phyloP scores from a whole-genome alignment of 2,113 vertebrate genomes.

The Nymphicus hollandicus region DNA sequence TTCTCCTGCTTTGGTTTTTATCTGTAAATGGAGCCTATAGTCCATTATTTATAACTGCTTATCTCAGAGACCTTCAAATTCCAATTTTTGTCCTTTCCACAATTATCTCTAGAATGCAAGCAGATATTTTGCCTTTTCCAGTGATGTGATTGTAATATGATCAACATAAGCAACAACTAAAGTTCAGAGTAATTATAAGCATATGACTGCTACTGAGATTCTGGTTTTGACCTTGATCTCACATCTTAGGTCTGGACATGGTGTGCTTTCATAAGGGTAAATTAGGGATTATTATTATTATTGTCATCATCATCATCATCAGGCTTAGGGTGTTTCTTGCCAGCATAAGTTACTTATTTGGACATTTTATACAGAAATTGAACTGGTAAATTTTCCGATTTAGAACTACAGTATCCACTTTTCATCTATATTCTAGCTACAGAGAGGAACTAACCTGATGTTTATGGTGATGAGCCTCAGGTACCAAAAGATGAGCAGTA shows the following conservation, averaged over 20 bases:
- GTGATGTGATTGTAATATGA: neutral
- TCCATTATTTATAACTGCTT: constrained; percentile 21
- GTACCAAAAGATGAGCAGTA: neutral
- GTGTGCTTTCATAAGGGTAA: neutral
- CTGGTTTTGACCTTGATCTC: constrained; percentile 14
- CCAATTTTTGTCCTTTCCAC: neutral
- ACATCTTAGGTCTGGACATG: neutral
- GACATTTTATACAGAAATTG: neutral
- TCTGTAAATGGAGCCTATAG: neutral
- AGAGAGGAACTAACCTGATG: neutral
- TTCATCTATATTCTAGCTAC: neutral
- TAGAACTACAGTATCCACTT: neutral
- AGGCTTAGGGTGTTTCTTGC: neutral
- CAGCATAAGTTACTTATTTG: neutral
- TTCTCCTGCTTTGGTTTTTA: constrained; percentile 5
- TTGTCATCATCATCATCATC: neutral
- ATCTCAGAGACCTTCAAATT: neutral
- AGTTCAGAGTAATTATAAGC: constrained; percentile 22
- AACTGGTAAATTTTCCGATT: neutral
- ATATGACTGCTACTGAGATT: neutral
- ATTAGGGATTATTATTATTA: neutral
- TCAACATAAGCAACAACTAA: neutral
- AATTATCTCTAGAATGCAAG: constrained; percentile 23
- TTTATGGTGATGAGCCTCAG: neutral
- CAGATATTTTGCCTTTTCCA: constrained; percentile 2